These are phyloP conservation scores for Gallinago stenura DNA, from an alignment of 2,797 vertebrate species.

Conservation along the genomic window DNA sequence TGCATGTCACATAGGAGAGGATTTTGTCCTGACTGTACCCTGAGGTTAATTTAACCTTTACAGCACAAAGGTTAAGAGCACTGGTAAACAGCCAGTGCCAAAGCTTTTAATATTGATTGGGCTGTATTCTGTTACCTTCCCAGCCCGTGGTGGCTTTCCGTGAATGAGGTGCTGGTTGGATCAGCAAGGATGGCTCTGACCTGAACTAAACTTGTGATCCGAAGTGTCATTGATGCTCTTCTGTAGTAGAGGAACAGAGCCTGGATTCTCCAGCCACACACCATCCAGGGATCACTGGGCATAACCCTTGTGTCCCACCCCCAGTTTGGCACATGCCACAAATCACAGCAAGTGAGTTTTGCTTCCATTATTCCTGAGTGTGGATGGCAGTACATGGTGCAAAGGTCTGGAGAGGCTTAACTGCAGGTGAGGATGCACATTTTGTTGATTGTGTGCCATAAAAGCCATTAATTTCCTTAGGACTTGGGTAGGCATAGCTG, in stretches of 20 bases:
- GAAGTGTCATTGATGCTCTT: neutral
- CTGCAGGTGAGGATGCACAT: neutral
- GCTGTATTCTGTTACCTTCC: neutral
- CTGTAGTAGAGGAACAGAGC: neutral
- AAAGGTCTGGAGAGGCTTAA: neutral
- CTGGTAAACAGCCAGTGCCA: neutral
- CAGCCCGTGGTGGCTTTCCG: neutral
- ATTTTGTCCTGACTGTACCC: neutral
- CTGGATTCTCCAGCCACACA: neutral
- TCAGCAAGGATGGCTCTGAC: neutral
- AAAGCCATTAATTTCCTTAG: neutral
- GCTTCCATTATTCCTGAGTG: neutral
- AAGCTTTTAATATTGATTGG: conserved; percentile 1
- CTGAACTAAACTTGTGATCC: neutral
- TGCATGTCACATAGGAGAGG: neutral
- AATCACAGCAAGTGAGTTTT: neutral
- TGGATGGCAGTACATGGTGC: neutral
- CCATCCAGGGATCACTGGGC: neutral
- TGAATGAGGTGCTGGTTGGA: neutral
- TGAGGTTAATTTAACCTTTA: neutral
- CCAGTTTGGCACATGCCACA: neutral
- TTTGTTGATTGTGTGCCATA: neutral
- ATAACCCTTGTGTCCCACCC: neutral
- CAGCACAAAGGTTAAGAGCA: neutral
- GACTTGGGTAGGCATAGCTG: neutral